Evolutionary conservation across 2,888 invertebrate genomes (phyloP).

Genomic region (Tineola bisselliella): DNA sequence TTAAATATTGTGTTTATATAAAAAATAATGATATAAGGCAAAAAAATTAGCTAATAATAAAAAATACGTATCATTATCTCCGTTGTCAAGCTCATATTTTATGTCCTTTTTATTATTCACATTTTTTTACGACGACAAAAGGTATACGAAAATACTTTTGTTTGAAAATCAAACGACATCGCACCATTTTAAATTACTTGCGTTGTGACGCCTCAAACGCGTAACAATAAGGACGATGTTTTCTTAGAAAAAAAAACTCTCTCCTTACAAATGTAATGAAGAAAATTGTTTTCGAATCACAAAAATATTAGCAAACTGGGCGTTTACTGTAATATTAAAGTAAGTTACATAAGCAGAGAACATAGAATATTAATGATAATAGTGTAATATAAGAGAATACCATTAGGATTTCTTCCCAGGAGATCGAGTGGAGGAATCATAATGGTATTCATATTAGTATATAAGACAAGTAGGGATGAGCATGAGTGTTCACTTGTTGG

Average conservation of each 20-base stretch:
- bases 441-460: no score
- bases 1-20: no score
- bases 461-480: no score
- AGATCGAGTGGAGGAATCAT: no score
- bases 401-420: no score
- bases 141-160: neutral
- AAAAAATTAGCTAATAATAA: neutral
- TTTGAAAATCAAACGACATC: constrained; percentile 1
- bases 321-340: no score
- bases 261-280: neutral
- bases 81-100: neutral
- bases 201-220: neutral
- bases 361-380: no score
- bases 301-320: neutral
- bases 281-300: neutral
- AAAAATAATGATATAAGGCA: no score
- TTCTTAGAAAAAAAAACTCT: neutral
- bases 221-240: neutral
- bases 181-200: neutral
- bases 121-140: neutral
- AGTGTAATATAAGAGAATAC: no score
- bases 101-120: neutral
- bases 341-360: no score
- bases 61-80: neutral
- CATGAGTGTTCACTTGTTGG: no score